These are phyloP conservation scores for Archocentrus centrarchus DNA, from an alignment of 2,113 vertebrate genomes.

Conservation along the genomic window DNA sequence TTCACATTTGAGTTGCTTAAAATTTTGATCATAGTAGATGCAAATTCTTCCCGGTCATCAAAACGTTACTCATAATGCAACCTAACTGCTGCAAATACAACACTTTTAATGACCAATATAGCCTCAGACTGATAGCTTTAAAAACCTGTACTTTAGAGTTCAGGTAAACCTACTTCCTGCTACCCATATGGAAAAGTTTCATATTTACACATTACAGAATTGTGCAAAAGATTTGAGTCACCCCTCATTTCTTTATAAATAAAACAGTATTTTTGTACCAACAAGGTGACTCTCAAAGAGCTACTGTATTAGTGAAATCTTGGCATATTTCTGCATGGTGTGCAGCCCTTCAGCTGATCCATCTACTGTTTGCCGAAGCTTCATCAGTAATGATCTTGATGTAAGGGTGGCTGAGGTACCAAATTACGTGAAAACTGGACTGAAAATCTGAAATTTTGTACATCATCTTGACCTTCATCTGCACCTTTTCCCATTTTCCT, in stretches of 20 bases:
- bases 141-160: neutral
- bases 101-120: too few species aligned
- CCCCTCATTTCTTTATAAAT: neutral
- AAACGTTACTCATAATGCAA: neutral
- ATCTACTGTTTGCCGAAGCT: neutral
- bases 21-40: neutral
- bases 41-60: neutral
- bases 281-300: too few species aligned
- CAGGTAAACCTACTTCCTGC: neutral
- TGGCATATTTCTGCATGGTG: too few species aligned
- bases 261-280: too few species aligned
- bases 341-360: neutral
- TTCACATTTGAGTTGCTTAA: neutral
- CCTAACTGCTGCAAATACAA: neutral
- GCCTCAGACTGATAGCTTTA: too few species aligned
- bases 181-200: neutral
- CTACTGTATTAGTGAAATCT: too few species aligned
- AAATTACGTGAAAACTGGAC: too few species aligned
- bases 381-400: neutral
- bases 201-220: neutral
- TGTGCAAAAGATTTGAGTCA: neutral
- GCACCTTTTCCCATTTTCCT: neutral
- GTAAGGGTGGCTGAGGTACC: neutral
- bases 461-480: neutral
- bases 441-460: too few species aligned